Evolutionary conservation across 2,888 invertebrate species (phyloP), one percentile per base, ranked within the genome.

Genomic region (Theretra japonica): DNA sequence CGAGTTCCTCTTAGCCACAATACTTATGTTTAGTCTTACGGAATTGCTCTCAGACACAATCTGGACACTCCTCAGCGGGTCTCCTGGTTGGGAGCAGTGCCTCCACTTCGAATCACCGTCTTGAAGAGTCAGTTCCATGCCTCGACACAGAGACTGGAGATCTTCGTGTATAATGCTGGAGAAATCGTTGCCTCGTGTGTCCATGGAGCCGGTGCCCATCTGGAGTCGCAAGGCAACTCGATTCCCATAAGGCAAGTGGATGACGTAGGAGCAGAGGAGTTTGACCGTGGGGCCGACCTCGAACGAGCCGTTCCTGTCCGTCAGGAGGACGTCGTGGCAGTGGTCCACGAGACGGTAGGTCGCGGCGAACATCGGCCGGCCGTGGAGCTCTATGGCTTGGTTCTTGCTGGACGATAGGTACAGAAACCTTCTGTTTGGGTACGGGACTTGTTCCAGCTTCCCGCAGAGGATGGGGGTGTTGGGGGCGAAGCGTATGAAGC

Each of bases 191-290:
- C 89, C 88, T 75, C 86, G 90, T 41, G 82, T 79, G 57, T 83
- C 76, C 82, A 89, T 88, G 73, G 91, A 86, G 65, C 91, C 94
- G 21, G 93, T 90, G 73, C 95, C 95, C 93, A 95, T 95, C 86
- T 95, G 94, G 21, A 96, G 88, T n/a, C 94, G 93, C 73, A 96
- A 80, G n/a, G 96, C 95, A 15, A 96, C 95, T 74, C 95, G 91
- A 86, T 96, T 96, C 3, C 97, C 97, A 82, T 96, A 96, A 2
- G 97, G 97, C 79, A 97, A 87, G 82, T 96, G 96, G 70, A 97
- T 96, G 78, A 95, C 94, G 86, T 96, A 97, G 30, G 96, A 96
- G 87, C 97, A 97, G 77, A 95, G 91, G 33, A 96, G 88, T 62
- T 95, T 95, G 19, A 93, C 90, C 1, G 93, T 94, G 8, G 96